phyloP scores from a whole-genome alignment of 2,113 vertebrate species.

The Sebastes schlegelii region DNA sequence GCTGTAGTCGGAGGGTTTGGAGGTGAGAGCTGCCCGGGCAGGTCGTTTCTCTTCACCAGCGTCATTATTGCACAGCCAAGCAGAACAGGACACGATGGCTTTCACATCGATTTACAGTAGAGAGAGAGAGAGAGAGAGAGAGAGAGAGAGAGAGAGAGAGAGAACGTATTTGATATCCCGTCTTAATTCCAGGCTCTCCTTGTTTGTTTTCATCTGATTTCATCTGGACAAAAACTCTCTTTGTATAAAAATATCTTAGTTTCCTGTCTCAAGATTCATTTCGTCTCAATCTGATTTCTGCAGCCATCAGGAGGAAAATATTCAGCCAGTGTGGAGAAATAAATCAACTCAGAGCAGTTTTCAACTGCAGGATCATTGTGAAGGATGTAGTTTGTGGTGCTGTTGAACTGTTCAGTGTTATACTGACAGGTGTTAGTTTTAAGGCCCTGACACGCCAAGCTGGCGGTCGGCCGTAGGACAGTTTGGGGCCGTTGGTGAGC shows the following conservation, averaged over 20 bases:
- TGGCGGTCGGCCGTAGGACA: too few relatives aligned
- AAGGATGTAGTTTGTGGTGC: too few relatives aligned
- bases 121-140: background rate
- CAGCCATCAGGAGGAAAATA: background rate
- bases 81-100: slow-evolving; percentile 56
- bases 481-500: too few relatives aligned
- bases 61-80: slow-evolving; percentile 64
- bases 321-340: background rate
- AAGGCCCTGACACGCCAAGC: too few relatives aligned
- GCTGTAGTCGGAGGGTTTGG: slow-evolving; percentile 1
- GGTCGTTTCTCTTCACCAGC: slow-evolving; percentile 51
- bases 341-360: background rate
- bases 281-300: background rate
- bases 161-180: background rate
- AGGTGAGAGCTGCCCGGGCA: slow-evolving; percentile 39
- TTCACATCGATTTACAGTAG: slow-evolving; percentile 53
- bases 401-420: too few relatives aligned
- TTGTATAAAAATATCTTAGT: background rate
- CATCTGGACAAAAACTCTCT: background rate
- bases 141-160: background rate
- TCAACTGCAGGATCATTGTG: too few relatives aligned
- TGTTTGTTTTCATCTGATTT: background rate
- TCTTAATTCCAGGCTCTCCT: background rate
- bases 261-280: background rate
- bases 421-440: too few relatives aligned